Conservation (phyloP, 1,140 invertebrate species). For the Glomeris maerens region DNA sequence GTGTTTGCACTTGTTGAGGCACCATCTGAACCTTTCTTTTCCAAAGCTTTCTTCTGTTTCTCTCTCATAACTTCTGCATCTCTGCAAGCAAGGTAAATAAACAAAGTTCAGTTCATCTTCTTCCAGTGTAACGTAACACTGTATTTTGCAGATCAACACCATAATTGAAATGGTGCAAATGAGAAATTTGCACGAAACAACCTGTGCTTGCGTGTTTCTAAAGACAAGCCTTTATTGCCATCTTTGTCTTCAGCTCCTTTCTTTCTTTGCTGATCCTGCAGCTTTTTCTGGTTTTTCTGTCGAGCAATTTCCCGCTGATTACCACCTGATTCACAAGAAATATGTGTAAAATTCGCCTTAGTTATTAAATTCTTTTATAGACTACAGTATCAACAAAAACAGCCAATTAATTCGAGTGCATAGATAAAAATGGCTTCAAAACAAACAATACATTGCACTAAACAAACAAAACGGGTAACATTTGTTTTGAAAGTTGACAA, state of each 20-base stretch:
- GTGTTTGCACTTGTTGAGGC: too few species aligned
- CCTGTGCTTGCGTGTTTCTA: slow-evolving; percentile 65
- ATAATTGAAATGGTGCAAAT: slow-evolving; percentile 4
- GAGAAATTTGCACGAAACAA: slow-evolving; percentile 26
- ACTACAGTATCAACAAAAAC: too few species aligned
- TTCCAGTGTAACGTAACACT: slow-evolving; percentile 13
- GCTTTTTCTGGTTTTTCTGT: slow-evolving; percentile 64
- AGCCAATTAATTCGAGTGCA: too few species aligned
- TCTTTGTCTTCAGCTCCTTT: slow-evolving; percentile 43
- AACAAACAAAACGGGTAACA: too few species aligned
- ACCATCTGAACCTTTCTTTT: too few species aligned
- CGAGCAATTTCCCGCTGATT: slow-evolving; percentile 75
- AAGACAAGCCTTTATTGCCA: slow-evolving; percentile 50
- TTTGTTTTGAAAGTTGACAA: too few species aligned
- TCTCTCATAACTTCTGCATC: slow-evolving; percentile 67
- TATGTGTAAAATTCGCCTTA: too few species aligned
- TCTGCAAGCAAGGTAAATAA: slow-evolving; percentile 32
- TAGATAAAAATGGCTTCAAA: too few species aligned
- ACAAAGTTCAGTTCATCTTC: slow-evolving; percentile 9
- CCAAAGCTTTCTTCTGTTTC: slow-evolving; percentile 40
- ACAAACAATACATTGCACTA: too few species aligned
- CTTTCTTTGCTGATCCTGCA: slow-evolving; percentile 47
- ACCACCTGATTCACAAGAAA: too few species aligned
- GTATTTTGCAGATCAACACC: slow-evolving; percentile 6
- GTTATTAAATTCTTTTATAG: too few species aligned